phyloP scores from a whole-genome alignment of 1,140 invertebrate species.

The Drosophila ambigua region DNA sequence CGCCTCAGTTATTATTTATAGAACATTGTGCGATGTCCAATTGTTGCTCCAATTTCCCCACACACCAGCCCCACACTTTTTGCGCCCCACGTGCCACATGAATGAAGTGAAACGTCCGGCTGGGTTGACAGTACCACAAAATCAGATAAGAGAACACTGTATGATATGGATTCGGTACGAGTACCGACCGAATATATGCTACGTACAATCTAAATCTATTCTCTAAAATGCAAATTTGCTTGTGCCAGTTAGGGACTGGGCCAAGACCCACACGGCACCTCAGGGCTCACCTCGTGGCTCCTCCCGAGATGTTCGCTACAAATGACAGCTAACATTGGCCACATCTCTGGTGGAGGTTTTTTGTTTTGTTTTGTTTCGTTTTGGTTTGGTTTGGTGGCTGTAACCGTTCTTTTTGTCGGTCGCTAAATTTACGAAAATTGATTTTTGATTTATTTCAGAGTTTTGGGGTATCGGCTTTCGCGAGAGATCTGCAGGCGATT shows the following conservation, averaged over 20 bases:
- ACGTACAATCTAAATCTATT: constrained; percentile 1
- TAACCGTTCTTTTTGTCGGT: neutral
- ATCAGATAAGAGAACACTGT: constrained; percentile 28
- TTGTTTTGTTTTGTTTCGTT: too few relatives aligned
- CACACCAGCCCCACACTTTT: constrained; percentile 29
- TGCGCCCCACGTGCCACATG: constrained; percentile 27
- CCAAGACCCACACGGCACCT: constrained; percentile 14
- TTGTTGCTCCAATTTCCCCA: constrained; percentile 45
- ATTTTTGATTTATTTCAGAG: constrained; percentile 74
- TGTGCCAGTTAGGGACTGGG: neutral
- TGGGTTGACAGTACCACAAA: constrained; percentile 30
- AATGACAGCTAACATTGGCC: constrained; percentile 23
- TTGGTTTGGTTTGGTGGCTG: too few relatives aligned
- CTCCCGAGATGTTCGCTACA: neutral
- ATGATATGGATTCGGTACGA: constrained; percentile 26
- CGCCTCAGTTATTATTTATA: constrained; percentile 46
- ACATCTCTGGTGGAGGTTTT: too few relatives aligned
- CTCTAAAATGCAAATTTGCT: constrained; percentile 28
- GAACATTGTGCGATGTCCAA: constrained; percentile 39
- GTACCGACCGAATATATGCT: too few relatives aligned
- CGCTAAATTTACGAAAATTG: constrained; percentile 60
- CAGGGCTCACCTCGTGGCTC: neutral
- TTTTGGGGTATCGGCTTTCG: constrained; percentile 23
- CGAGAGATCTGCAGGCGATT: constrained; percentile 41
- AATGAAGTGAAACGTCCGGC: constrained; percentile 39